These are phyloP conservation scores for Propithecus perrieri DNA, from an alignment of 2,797 vertebrate genomes.

Conservation along the genomic window DNA sequence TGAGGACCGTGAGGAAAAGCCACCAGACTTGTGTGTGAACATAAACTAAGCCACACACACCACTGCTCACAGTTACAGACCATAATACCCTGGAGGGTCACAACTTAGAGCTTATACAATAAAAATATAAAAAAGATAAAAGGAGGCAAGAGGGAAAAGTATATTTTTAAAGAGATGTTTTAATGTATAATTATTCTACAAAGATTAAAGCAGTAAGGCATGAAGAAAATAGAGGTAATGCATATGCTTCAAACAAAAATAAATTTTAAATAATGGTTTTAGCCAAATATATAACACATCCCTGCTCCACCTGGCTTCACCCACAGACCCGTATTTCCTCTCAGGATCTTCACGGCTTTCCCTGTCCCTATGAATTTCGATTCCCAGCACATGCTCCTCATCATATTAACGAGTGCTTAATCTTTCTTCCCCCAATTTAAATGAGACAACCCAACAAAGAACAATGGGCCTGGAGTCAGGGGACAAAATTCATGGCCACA, in stretches of 20 bases:
- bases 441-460: slow-evolving; percentile 53
- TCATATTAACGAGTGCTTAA: slow-evolving; percentile 15
- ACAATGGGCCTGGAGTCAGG: slow-evolving; percentile 55
- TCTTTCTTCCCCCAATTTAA: slow-evolving; percentile 41
- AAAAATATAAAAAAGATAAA: slow-evolving; percentile 16
- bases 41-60: neutral
- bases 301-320: neutral
- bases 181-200: slow-evolving; percentile 19
- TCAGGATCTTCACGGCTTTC: slow-evolving; percentile 9
- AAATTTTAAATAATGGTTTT: slow-evolving; percentile 42
- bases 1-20: neutral
- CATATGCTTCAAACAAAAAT: slow-evolving; percentile 17
- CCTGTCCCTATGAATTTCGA: slow-evolving; percentile 47
- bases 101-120: neutral
- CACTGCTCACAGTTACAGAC: neutral
- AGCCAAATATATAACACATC: neutral
- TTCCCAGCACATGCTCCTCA: slow-evolving; percentile 49
- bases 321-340: neutral
- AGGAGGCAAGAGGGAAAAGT: neutral
- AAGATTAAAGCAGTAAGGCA: slow-evolving; percentile 16
- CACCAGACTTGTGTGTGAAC: neutral
- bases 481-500: slow-evolving; percentile 28
- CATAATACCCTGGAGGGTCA: neutral
- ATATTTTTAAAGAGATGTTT: neutral
- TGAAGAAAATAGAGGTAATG: neutral